Evolutionary conservation across 2,113 vertebrate species (phyloP), one percentile per base, ranked within the genome.

Genomic region (Globicephala melas): DNA sequence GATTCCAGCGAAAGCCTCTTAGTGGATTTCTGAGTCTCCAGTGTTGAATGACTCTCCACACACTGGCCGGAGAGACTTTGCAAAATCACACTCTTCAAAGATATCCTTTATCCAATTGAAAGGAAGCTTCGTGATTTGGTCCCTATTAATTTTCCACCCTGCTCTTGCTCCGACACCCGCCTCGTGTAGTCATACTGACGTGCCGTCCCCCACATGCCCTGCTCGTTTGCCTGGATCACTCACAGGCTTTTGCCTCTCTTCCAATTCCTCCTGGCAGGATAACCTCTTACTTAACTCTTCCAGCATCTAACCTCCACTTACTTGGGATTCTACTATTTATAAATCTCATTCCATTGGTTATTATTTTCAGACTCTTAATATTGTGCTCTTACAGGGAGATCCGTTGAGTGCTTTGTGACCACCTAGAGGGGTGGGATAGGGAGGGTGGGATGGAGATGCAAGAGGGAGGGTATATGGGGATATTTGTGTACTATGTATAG

Each of bases 131-230:
- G 2, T 13, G 53, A 6, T 26, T 36, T 18, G 14, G 28, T 36
- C 15, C 41, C 38, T 60, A 0, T 36, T 25, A 5, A 17, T 53
- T 33, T 38, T 25, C 74, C 18, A 31, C 26, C 62, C 47, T 31
- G n/a, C 0, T 2, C 60, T 38, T 23, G 47, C 47, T 47, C 26
- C 47, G 3, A 18, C 14, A 2, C 25, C 44, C 7, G 0, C 8
- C 41, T 38, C 7, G 8, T 50, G 3, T 6, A 1, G n/a, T 33
- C 33, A 21, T 0, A 2, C 26, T 15, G n/a, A 6, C 47, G 10
- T 23, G 31, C 20, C 1, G 21, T 26, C 15, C 47, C 10, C n/a
- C 55, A 53, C 70, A 6, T 21, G 8, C 25, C 41, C 21, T 28
- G 3, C 73, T 13, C 14, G 26, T 67, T 65, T 11, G 71, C 84